phyloP scores from a whole-genome alignment of 2,888 invertebrate species.

The Drosophila leonis region DNA sequence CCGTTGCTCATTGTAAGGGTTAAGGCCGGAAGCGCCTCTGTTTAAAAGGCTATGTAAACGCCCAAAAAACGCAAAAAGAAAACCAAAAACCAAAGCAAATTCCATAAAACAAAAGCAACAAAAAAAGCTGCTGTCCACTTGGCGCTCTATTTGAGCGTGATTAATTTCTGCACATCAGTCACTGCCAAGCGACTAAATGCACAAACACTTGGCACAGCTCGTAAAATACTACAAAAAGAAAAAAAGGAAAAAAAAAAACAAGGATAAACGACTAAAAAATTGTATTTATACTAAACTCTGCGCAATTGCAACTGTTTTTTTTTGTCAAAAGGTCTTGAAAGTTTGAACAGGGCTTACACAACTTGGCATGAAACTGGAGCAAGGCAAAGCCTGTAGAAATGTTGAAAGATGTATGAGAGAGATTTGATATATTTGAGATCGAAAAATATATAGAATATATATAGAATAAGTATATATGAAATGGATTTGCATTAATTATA shows the following conservation, averaged over 20 bases:
- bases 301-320: constrained; percentile 48
- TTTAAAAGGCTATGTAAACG: constrained; percentile 54
- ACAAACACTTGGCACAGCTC: constrained; percentile 64
- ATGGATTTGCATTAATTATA: too few species aligned
- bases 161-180: constrained; percentile 74
- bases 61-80: constrained; percentile 11
- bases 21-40: constrained; percentile 63
- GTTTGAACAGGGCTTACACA: not conserved
- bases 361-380: not conserved
- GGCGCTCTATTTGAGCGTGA: constrained; percentile 77
- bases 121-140: constrained; percentile 35
- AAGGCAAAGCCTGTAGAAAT: not conserved
- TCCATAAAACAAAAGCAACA: constrained; percentile 8
- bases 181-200: constrained; percentile 56
- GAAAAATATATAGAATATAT: too few species aligned
- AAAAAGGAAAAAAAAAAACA: not conserved
- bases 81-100: constrained; percentile 18
- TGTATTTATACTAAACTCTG: constrained; percentile 40
- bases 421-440: too few species aligned
- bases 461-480: too few species aligned
- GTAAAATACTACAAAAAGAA: constrained; percentile 22
- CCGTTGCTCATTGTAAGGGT: constrained; percentile 38
- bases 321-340: constrained; percentile 8
- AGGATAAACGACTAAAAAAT: constrained; percentile 20
- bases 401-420: not conserved